Conservation (phyloP, 1,140 invertebrate genomes). For the Thereuonema tuberculata region DNA sequence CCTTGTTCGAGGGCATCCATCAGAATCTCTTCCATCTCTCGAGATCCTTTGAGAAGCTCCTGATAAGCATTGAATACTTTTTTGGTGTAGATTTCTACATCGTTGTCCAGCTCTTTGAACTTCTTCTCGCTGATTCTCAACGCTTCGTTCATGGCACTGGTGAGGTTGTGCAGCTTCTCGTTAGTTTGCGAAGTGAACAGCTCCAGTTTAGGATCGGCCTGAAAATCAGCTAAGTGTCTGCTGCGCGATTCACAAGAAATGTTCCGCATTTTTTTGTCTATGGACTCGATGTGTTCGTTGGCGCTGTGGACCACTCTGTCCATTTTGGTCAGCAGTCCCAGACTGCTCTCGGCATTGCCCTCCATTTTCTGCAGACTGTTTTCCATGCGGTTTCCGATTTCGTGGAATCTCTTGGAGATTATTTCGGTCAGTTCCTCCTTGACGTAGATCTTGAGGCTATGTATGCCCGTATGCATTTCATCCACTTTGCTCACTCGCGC, state of each 20-base stretch:
- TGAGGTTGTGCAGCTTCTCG: slow-evolving; percentile 12
- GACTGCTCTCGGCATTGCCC: neutral
- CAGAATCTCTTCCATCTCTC: slow-evolving; percentile 9
- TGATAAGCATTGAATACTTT: slow-evolving; percentile 18
- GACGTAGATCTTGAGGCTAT: neutral
- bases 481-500: slow-evolving; percentile 14
- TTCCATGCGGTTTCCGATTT: slow-evolving; percentile 13
- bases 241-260: neutral
- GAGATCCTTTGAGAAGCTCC: slow-evolving; percentile 13
- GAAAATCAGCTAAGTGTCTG: neutral
- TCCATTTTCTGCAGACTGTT: slow-evolving; percentile 6
- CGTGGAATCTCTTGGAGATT: slow-evolving; percentile 3
- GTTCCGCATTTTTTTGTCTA: neutral
- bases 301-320: neutral
- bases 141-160: slow-evolving; percentile 8
- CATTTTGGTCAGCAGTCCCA: neutral
- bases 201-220: neutral
- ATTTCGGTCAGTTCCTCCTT: slow-evolving; percentile 10
- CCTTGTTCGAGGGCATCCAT: slow-evolving; percentile 9
- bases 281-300: neutral
- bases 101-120: slow-evolving; percentile 17
- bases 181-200: neutral
- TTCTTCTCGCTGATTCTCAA: slow-evolving; percentile 12
- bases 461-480: neutral
- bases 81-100: slow-evolving; percentile 17